phyloP scores from a whole-genome alignment of 2,888 invertebrate species.

The Zygothrica quintamaculata region DNA sequence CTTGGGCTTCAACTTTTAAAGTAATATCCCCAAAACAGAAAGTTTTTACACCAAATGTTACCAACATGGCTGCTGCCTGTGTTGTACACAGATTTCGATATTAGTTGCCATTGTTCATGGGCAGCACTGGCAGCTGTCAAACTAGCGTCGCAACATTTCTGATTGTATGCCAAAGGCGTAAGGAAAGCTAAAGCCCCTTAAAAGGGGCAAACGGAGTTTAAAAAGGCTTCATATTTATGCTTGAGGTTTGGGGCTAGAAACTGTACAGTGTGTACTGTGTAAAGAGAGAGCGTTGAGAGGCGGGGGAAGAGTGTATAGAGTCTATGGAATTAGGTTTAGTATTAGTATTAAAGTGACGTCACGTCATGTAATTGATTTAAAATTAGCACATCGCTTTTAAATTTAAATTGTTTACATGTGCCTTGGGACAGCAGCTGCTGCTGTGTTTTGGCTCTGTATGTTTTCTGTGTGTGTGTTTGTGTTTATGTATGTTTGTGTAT shows the following conservation, averaged over 20 bases:
- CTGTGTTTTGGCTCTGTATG: slow-evolving; percentile 3
- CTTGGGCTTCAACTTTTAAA: slow-evolving; percentile 63
- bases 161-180: no score
- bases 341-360: slow-evolving; percentile 63
- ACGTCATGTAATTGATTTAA: slow-evolving; percentile 76
- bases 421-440: slow-evolving; percentile 66
- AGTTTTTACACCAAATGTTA: slow-evolving; percentile 76
- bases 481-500: slow-evolving; percentile 18
- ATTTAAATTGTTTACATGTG: slow-evolving; percentile 77
- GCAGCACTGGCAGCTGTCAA: slow-evolving; percentile 54
- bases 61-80: slow-evolving; percentile 50
- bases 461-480: slow-evolving; percentile 7
- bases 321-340: slow-evolving; percentile 20
- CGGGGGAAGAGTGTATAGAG: no score
- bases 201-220: no score
- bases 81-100: slow-evolving; percentile 68
- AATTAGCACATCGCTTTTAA: slow-evolving; percentile 76
- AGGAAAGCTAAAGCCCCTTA: no score
- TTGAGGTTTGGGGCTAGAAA: not conserved
- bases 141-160: slow-evolving; percentile 15
- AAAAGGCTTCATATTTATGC: no score
- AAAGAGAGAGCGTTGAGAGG: no score
- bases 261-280: no score
- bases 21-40: slow-evolving; percentile 58
- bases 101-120: slow-evolving; percentile 62